Base-by-base conservation (phyloP, 2,888 invertebrate species). In the Pardosa pseudoannulata region DNA sequence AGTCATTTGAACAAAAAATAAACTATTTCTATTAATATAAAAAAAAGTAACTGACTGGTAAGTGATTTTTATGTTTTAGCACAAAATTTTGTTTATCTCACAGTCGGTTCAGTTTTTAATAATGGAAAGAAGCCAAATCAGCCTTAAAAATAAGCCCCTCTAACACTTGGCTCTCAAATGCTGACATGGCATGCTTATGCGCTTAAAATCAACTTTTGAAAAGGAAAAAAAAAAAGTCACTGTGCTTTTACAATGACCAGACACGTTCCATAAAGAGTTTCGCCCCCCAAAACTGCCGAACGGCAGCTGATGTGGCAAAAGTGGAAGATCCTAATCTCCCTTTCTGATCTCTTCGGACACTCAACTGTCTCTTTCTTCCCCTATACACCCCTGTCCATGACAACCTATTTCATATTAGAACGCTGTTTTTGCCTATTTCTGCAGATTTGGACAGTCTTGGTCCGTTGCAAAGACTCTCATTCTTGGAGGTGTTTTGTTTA, bases 301-400 rank as follows among this genome's bases (percentile, higher is more conserved):
- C 67, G 32, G 19, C 2, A 73, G 80, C 74, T 81, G 80, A 81
- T 67, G 67, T 28, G 50, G 74, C 80, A 70, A 78, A 75, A 78
- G 67, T n/a, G 36, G 62, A 68, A 68, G 74, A 67, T 73, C 32
- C 56, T 78, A 78, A 78, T 78, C 78, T 78, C 78, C 46, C 70
- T 70, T 39, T 31, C 36, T 27, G 78, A 70, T 70, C 32, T 70
- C 28, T 70, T 50, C 68, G 67, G 68, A 28, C 74, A 39, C 56
- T 73, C 73, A 32, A 23, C 73, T 56, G 23, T 29, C 56, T 64
- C 32, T 62, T 31, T 16, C 65, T 11, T 62, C 23, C 5, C 23
- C 23, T 56, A 56, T 23, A 56, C 56, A 56, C 5, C 5, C n/a
- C 3, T 23, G 23, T 19, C 23, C 5, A 23, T 23, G 23, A 56